Base-by-base conservation (phyloP, 2,888 invertebrate genomes). In the Rhagonycha fulva region DNA sequence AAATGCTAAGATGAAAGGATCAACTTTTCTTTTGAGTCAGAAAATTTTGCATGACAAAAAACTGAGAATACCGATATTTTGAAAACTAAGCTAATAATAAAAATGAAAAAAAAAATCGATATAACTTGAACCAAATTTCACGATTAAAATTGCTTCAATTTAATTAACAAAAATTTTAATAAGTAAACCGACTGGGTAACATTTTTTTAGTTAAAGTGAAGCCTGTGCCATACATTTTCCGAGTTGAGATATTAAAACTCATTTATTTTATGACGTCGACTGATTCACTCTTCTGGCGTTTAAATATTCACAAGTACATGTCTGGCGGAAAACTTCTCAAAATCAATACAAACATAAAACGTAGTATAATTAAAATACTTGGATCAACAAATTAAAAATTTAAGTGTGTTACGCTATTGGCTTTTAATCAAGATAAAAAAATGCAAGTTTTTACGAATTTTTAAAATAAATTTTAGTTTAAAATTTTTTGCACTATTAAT, bases 281-380 rank as follows among this genome's bases (percentile, higher is more conserved):
- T 72, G 61, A 72, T 68, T 62, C 14, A 62, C 62, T 30, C 24
- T 61, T 68, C 68, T 68, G n/a, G 14, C 9, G 61, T 68, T 72
- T 68, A 72, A 72, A 72, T 68, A 72, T 72, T 72, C 26, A 72
- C 60, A 30, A 14, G 19, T 72, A n/a, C 61, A 61, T 72, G 72
- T 72, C 68, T 67, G 72, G 61, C 19, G 32, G 72, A 68, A 68
- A 61, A 61, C 60, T 30, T n/a, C 30, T 62, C 5, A n/a, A 72
- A 72, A 72, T 72, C 72, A 68, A 72, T 68, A 68, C 67, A 30
- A 28, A 61, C 30, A 30, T 68, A 68, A 68, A 68, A 68, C 61
- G 66, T 60, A 62, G n/a, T n/a, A n/a, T 47, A 47, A 47, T 47
- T 47, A 47, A n/a, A 47, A 47, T 47, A 47, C n/a, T 5, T 47